These are phyloP conservation scores for Siniperca chuatsi DNA, from an alignment of 2,113 vertebrate species.

Conservation along the genomic window DNA sequence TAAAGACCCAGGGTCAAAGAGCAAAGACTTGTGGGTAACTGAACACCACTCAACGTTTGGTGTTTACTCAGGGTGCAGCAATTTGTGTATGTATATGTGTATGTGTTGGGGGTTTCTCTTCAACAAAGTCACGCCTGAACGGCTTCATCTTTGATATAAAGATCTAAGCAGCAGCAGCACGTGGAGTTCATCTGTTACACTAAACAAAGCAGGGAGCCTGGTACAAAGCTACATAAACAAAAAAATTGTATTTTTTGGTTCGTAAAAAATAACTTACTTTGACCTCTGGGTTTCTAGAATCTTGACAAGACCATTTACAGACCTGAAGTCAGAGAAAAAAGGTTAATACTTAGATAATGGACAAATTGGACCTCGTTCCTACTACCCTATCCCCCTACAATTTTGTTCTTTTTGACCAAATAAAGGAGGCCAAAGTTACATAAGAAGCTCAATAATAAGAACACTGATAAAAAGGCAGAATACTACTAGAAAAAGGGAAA, in stretches of 20 bases:
- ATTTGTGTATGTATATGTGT: conserved; percentile 51
- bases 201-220: conserved; percentile 46
- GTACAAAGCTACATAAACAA: conserved; percentile 16
- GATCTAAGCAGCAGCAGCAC: conserved; percentile 70
- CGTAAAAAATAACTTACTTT: conserved; percentile 83
- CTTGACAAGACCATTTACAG: conserved; percentile 94
- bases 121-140: conserved; percentile 52
- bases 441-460: neutral
- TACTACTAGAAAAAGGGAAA: neutral
- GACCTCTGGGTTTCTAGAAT: conserved; percentile 94
- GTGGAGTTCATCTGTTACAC: conserved; percentile 43
- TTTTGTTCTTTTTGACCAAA: neutral
- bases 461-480: neutral
- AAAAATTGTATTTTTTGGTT: neutral
- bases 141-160: conserved; percentile 72
- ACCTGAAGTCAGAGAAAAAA: conserved; percentile 80
- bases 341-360: neutral
- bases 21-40: conserved; percentile 70
- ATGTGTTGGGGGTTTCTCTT: conserved; percentile 16
- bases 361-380: neutral
- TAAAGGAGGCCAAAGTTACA: neutral
- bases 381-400: neutral
- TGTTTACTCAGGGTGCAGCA: conserved; percentile 65
- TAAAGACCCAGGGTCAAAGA: conserved; percentile 60
- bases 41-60: conserved; percentile 60